Evolutionary conservation across 2,888 invertebrate genomes (phyloP).

Genomic region (Galerucella nymphaeae): DNA sequence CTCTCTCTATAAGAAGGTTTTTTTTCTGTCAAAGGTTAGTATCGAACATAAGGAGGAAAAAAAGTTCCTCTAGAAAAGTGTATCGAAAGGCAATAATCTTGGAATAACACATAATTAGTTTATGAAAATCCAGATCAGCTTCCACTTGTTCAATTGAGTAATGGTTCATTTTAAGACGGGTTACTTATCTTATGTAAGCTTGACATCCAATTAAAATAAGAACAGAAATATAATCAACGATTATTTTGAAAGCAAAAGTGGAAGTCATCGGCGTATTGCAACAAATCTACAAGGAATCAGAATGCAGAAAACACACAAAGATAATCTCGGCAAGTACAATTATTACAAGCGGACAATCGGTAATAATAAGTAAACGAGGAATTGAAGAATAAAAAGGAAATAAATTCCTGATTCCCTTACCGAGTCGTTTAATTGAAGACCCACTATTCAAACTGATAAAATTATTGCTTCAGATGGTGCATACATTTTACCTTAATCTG

Average conservation of each 20-base stretch:
- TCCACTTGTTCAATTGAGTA: no score
- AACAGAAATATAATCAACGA: not conserved
- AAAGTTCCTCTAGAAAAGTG: no score
- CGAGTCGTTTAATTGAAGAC: slow-evolving; percentile 62
- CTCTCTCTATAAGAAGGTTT: no score
- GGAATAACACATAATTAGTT: no score
- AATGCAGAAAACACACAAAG: slow-evolving; percentile 43
- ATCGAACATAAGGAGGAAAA: no score
- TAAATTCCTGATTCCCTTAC: slow-evolving; percentile 54
- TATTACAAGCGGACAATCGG: slow-evolving; percentile 55
- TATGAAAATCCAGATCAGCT: no score
- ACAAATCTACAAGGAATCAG: slow-evolving; percentile 38
- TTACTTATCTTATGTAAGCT: not conserved
- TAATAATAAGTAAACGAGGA: slow-evolving; percentile 45
- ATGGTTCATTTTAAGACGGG: not conserved
- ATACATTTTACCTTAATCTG: slow-evolving; percentile 63
- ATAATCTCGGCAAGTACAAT: slow-evolving; percentile 55
- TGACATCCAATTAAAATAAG: not conserved
- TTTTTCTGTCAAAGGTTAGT: no score
- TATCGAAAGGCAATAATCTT: no score
- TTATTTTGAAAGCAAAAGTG: not conserved
- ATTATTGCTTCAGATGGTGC: slow-evolving; percentile 59
- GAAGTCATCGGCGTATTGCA: not conserved
- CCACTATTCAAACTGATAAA: slow-evolving; percentile 59
- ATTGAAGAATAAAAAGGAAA: slow-evolving; percentile 50